phyloP scores from a whole-genome alignment of 92 coral and sea anemone species.

The Epizoanthus scotinus region DNA sequence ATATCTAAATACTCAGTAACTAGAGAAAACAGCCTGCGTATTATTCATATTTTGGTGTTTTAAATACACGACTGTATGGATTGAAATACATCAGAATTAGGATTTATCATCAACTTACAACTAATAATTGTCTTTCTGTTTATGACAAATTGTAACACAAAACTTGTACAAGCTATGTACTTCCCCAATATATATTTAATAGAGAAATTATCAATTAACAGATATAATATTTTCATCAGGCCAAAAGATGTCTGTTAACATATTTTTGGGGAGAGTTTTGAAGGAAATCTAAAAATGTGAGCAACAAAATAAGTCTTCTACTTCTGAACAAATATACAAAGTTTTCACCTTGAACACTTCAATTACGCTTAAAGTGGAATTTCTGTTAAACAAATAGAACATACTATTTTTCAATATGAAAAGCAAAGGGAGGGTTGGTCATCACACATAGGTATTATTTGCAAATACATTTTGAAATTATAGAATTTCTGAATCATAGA shows the following conservation, averaged over 20 bases:
- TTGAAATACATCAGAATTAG: no score
- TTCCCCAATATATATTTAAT: conserved; percentile 8
- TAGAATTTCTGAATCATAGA: neutral
- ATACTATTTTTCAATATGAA: conserved; percentile 26
- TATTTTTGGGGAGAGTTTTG: neutral
- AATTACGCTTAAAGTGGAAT: neutral
- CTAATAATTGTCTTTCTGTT: neutral
- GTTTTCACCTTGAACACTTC: neutral
- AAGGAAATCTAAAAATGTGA: neutral
- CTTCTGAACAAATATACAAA: neutral
- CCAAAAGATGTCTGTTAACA: no score
- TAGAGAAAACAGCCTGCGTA: no score
- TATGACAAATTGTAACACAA: neutral
- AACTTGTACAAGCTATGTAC: neutral
- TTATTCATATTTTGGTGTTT: no score
- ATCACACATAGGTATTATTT: conserved; percentile 5
- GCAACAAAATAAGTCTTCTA: neutral
- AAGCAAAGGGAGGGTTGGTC: conserved; percentile 21
- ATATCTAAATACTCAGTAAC: no score
- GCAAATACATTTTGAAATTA: conserved; percentile 8
- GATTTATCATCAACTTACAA: neutral
- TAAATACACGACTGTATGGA: no score
- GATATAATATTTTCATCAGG: conserved; percentile 3
- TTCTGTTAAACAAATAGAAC: conserved; percentile 5
- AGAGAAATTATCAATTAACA: conserved; percentile 5